Percentiles rank a stretch among this genome's conserved stretches.
Conservation (phyloP, 1,140 invertebrate species). For the Apis laboriosa region DNA sequence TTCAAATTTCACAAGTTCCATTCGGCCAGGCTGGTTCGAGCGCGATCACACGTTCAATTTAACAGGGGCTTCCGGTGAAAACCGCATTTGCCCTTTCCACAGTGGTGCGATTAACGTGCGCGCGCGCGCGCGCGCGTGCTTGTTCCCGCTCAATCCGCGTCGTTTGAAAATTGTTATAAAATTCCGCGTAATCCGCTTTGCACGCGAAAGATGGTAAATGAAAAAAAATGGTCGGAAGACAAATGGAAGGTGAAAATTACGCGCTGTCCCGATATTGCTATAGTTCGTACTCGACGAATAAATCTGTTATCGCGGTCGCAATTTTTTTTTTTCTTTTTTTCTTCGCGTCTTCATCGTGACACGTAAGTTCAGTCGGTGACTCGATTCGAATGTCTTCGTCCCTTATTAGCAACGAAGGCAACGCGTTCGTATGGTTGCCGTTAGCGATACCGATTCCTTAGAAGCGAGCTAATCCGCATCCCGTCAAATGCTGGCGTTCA, state of each 20-base stretch:
- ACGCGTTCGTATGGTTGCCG: constrained; percentile 71
- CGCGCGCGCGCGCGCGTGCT: constrained; percentile 9
- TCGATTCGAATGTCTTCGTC: background rate
- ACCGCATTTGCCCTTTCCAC: constrained; percentile 23
- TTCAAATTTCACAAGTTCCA: constrained; percentile 26
- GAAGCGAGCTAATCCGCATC: constrained; percentile 69
- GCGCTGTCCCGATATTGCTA: no score
- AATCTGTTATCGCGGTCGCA: background rate
- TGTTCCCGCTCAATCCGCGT: constrained; percentile 35
- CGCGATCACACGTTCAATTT: constrained; percentile 32
- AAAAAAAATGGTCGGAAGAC: constrained; percentile 2
- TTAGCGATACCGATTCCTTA: constrained; percentile 78
- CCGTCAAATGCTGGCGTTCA: constrained; percentile 61
- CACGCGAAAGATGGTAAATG: background rate
- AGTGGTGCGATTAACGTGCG: constrained; percentile 21
- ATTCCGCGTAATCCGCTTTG: constrained; percentile 26
- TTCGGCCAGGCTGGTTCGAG: background rate
- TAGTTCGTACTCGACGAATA: background rate
- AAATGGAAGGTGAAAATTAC: constrained; percentile 18
- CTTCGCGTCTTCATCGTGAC: no score
- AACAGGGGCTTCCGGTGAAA: constrained; percentile 13
- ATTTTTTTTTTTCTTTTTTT: background rate
- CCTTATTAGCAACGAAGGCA: constrained; percentile 58
- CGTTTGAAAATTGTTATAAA: constrained; percentile 22
- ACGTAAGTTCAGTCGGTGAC: background rate